phyloP scores from a whole-genome alignment of 1,140 invertebrate species.

The Drosophila kepulauana region DNA sequence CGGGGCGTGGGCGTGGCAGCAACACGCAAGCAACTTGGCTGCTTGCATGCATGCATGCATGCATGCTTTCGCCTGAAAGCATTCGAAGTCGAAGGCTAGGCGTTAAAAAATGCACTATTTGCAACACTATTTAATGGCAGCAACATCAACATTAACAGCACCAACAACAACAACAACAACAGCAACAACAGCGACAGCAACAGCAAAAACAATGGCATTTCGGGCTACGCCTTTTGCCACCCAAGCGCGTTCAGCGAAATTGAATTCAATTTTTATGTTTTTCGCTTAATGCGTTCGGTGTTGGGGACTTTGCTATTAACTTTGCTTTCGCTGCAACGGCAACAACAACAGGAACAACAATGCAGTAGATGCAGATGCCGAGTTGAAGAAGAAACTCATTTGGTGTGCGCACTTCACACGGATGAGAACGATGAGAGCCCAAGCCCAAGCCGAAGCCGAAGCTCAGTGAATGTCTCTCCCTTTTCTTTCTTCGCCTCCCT shows the following conservation, averaged over 20 bases:
- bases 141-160: constrained; percentile 24
- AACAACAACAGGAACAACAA: constrained; percentile 14
- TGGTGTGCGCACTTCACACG: constrained; percentile 63
- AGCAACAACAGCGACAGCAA: too few species aligned
- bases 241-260: constrained; percentile 54
- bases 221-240: constrained; percentile 3
- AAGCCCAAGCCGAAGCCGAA: background rate
- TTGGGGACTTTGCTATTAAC: constrained; percentile 62
- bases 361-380: too few species aligned
- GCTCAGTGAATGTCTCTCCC: too few species aligned
- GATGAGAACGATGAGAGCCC: constrained; percentile 1
- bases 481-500: too few species aligned
- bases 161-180: too few species aligned
- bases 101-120: constrained; percentile 74
- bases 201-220: constrained; percentile 45
- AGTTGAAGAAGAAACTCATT: constrained; percentile 29
- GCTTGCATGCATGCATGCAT: background rate
- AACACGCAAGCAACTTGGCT: constrained; percentile 4
- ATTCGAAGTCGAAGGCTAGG: constrained; percentile 17
- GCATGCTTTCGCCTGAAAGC: constrained; percentile 15
- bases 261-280: constrained; percentile 68
- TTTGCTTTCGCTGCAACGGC: constrained; percentile 40
- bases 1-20: background rate
- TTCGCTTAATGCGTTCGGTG: constrained; percentile 64
- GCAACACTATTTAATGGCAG: constrained; percentile 71